phyloP scores from a whole-genome alignment of 2,888 invertebrate genomes.

The Resseliella maxima region DNA sequence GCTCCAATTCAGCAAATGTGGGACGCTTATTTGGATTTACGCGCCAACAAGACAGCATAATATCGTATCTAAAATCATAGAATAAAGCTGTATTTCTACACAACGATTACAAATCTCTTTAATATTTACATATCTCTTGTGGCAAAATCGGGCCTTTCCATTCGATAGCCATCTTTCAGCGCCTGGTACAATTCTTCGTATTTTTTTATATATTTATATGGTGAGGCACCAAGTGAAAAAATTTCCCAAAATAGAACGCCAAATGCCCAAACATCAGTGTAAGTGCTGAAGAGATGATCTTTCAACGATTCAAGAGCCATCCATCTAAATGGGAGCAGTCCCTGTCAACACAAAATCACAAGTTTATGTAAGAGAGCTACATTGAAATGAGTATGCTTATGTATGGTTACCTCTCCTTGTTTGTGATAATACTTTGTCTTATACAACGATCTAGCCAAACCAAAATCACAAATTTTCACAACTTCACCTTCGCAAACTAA shows the following conservation, averaged over 20 bases:
- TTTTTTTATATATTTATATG: conserved; percentile 79
- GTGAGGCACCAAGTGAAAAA: conserved; percentile 85
- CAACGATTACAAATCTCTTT: conserved; percentile 26
- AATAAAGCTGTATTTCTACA: conserved; percentile 67
- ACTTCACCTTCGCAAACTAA: conserved; percentile 88
- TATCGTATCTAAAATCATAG: conserved; percentile 78
- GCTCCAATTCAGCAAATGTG: conserved; percentile 80
- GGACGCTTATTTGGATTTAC: conserved; percentile 82
- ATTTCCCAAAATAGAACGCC: conserved; percentile 92
- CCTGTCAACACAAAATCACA: not conserved
- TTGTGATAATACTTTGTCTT: conserved; percentile 91
- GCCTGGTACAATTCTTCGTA: conserved; percentile 77
- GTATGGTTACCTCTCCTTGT: conserved; percentile 77
- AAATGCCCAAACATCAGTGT: conserved; percentile 95
- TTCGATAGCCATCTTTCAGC: conserved; percentile 85
- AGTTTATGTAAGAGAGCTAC: not conserved
- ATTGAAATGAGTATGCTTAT: conserved; percentile 58
- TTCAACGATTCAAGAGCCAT: conserved; percentile 93
- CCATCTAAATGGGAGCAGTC: conserved; percentile 88
- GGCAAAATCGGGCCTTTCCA: conserved; percentile 87
- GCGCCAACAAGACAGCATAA: conserved; percentile 91
- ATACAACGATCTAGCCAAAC: conserved; percentile 90
- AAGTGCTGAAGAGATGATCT: conserved; percentile 91
- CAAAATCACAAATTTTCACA: conserved; percentile 97
- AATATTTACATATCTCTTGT: conserved; percentile 72